Evolutionary conservation across 2,113 vertebrate species (phyloP), one percentile per base, ranked within the genome.

Genomic region (Cheirogaleus medius): DNA sequence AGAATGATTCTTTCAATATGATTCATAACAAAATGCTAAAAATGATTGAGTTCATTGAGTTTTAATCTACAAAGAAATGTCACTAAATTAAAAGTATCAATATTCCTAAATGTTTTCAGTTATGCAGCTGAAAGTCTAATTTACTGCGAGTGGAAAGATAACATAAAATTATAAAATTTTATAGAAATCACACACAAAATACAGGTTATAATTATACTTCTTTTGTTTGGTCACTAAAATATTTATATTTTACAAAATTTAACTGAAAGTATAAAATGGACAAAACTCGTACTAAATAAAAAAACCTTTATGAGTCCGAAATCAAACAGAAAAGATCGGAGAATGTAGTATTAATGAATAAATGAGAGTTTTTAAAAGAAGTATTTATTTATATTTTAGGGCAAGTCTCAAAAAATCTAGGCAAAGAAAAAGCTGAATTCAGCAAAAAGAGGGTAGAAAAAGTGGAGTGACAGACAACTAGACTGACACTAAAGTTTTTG

Each of bases 1-100:
- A 84, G 17, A 64, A 77, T 32, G 9, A 77, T 64, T 87, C 88
- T 42, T 88, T 84, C 42, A 77, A 52, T 69, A 91, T 13, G n/a
- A 84, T 66, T 37, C 73, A 91, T 44, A 58, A 93, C 17, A 89
- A 78, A 84, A 87, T 89, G 4, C 32, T 42, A 18, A 66, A 81
- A 56, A 76, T 94, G 44, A 87, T 21, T 82, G 23, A 78, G 11
- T 71, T 73, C n/a, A 77, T 0, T 71, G n/a, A 87, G n/a, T 34
- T 89, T 80, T 87, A 44, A 86, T 52, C 27, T 71, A 89, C 6
- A 85, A 7, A 42, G 66, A 82, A 96, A 94, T 77, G n/a, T 52
- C 44, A 92, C n/a, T 74, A 52, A 80, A 95, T 93, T 85, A 91
- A 87, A 93, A 88, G 89, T 5, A 82, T 56, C 44, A 68, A 87